Conservation (phyloP, 23 tunicate species). For the Halocynthia aurantium region DNA sequence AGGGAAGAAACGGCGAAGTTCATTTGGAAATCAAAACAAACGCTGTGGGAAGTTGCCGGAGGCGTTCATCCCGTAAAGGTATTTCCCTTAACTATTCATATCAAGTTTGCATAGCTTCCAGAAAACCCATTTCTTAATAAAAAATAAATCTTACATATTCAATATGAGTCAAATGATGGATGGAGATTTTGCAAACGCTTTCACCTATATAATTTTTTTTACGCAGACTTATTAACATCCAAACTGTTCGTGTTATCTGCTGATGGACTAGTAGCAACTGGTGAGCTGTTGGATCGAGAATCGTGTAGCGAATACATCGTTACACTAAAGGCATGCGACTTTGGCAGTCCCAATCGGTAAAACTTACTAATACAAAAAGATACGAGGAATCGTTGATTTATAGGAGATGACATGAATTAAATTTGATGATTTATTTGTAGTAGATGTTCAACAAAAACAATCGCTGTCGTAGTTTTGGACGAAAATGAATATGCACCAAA, state of each 20-base stretch:
- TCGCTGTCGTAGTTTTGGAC: conserved; percentile 38
- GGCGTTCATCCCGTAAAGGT: no score
- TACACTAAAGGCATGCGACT: conserved; percentile 46
- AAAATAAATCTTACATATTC: no score
- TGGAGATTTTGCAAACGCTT: no score
- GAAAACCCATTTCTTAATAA: no score
- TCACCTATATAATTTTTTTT: no score
- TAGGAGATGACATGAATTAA: no score
- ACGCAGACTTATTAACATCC: no score
- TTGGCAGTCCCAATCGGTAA: conserved; percentile 33
- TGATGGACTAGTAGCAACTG: conserved; percentile 39
- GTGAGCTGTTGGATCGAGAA: conserved; percentile 40
- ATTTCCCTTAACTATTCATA: no score
- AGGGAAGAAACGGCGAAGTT: conserved; percentile 48
- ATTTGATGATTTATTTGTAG: not conserved
- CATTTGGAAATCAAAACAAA: conserved; percentile 8
- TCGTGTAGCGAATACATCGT: conserved; percentile 13
- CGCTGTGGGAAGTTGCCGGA: no score
- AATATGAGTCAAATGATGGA: no score
- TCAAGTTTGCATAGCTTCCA: no score
- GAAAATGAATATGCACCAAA: conserved; percentile 51
- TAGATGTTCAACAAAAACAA: conserved; percentile 36
- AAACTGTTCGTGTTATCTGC: conserved; percentile 20
- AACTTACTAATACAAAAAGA: not conserved
- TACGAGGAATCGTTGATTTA: not conserved